Evolutionary conservation across 2,113 vertebrate species (phyloP), one percentile per base, ranked within the genome.

Genomic region (Chaetorhynchus papuensis): DNA sequence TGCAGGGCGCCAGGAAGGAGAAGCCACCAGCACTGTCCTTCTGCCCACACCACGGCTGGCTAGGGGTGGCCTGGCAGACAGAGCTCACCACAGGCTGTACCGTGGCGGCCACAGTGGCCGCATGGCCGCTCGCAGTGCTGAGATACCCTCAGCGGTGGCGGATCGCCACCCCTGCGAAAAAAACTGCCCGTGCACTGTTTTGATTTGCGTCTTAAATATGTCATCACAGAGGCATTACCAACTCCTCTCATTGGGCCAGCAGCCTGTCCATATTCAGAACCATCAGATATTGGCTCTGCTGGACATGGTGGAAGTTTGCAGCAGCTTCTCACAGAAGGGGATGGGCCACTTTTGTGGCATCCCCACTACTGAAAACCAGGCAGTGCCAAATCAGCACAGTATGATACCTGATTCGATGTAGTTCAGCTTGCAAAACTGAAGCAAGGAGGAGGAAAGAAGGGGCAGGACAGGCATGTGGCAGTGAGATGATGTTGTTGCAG

Each of bases 11-110:
- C 4, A 10, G 23, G 23, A 35, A 37, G 23, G 15, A 59, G 57
- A 59, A 59, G 23, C 57, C 2, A 0, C n/a, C 3, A 3, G 33
- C 14, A 22, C n/a, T 24, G 22, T 7, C 56, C 56, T 59, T 59
- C n/a, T 22, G 56, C 57, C n/a, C 10, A 1, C n/a, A 37, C n/a
- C n/a, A 17, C 3, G 2, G n/a, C n/a, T 37, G 57, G 23, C n/a
- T 59, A 37, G 24, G 24, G n/a, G 22, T 1, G 2, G n/a, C 57
- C n/a, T 11, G 23, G n/a, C 57, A 59, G 23, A 7, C n/a, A 59
- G 35, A 59, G 57, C 57, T 59, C 15, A 4, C n/a, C 7, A 1
- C 0, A 3, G 53, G 53, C 53, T 11, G 3, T 5, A 1, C 54
- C 8, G 4, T n/a, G 31, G 52, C 11, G 45, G 49, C 14, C 24